Conservation (phyloP, 2,113 vertebrate species). For the Trichechus manatus region DNA sequence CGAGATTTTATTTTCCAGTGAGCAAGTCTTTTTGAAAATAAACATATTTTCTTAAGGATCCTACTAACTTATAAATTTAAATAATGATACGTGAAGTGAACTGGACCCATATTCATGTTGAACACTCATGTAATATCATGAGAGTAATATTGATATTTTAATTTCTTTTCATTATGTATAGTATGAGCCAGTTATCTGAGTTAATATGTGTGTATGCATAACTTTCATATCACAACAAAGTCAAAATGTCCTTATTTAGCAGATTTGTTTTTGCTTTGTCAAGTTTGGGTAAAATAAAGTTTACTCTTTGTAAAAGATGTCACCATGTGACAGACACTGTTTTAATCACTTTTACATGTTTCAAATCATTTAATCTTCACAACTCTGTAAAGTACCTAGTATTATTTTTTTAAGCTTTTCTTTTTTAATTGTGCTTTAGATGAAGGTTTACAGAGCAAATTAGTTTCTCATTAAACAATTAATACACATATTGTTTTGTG, state of each 20-base stretch:
- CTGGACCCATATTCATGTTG: background rate
- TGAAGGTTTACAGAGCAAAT: too few species aligned
- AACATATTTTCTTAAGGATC: conserved; percentile 25
- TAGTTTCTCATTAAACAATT: too few species aligned
- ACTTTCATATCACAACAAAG: background rate
- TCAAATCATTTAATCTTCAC: background rate
- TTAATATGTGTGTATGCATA: background rate
- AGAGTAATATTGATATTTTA: background rate
- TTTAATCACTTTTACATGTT: background rate
- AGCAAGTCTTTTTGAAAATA: background rate
- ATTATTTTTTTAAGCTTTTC: background rate
- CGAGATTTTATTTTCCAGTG: background rate
- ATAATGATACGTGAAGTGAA: background rate
- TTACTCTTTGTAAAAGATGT: conserved; percentile 2
- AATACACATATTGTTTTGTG: too few species aligned
- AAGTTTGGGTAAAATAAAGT: background rate
- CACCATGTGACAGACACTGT: background rate
- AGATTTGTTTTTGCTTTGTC: background rate
- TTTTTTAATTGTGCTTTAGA: too few species aligned
- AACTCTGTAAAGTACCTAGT: background rate
- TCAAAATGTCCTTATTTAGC: background rate
- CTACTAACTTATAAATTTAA: conserved; percentile 49
- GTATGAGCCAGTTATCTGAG: background rate
- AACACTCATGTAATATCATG: background rate
- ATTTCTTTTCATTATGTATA: conserved; percentile 12